Percentiles rank a stretch among this genome's conserved stretches.
These are phyloP conservation scores for Clavelina lepadiformis DNA, from an alignment of 23 tunicate genomes.

Conservation along the genomic window DNA sequence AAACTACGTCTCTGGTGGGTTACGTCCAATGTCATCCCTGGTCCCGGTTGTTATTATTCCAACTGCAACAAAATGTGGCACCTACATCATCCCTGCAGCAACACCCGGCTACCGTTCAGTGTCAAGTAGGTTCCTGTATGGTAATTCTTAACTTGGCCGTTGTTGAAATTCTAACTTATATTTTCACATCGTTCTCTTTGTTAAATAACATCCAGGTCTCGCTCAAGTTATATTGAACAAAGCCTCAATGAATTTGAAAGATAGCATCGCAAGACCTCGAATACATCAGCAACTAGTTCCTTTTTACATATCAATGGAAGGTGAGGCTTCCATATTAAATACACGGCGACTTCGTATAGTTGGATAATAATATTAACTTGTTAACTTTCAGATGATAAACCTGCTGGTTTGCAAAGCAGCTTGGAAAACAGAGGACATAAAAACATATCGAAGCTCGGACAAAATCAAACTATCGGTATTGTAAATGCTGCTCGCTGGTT, in stretches of 20 bases:
- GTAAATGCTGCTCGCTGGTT: constrained; percentile 13
- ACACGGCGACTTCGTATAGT: no score
- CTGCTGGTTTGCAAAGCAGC: neutral
- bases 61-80: constrained; percentile 54
- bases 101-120: constrained; percentile 26
- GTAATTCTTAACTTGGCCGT: no score
- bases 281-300: constrained; percentile 29
- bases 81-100: constrained; percentile 23
- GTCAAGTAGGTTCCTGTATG: constrained; percentile 30
- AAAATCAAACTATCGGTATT: constrained; percentile 3
- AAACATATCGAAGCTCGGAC: neutral
- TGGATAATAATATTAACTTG: no score
- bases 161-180: no score
- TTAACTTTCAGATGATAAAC: constrained; percentile 18
- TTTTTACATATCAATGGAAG: constrained; percentile 19
- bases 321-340: no score
- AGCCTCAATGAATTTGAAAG: neutral
- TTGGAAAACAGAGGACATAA: constrained; percentile 1
- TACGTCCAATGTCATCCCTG: constrained; percentile 55
- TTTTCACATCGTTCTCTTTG: no score
- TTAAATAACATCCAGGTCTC: constrained; percentile 10
- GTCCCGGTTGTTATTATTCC: constrained; percentile 53
- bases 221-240: constrained; percentile 28
- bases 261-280: constrained; percentile 11
- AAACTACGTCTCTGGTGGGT: constrained; percentile 29